These are phyloP conservation scores for Amiota communis DNA, from an alignment of 2,888 invertebrate species.

Conservation along the genomic window DNA sequence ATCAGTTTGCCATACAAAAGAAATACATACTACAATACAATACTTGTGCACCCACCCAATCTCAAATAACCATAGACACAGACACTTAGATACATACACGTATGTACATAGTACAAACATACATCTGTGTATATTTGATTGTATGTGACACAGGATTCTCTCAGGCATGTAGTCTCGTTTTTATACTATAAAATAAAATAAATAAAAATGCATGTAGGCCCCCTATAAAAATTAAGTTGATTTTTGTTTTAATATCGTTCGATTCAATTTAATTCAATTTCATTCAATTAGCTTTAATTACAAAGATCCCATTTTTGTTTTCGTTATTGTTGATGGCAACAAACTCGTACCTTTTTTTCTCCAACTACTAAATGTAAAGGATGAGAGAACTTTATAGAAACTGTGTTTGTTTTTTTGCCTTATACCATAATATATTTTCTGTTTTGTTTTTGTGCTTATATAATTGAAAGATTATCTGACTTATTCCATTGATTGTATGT, in stretches of 20 bases:
- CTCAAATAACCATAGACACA: slow-evolving; percentile 6
- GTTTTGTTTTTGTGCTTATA: too few species aligned
- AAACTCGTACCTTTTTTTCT: too few species aligned
- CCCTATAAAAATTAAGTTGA: slow-evolving; percentile 37
- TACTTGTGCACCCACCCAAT: background rate
- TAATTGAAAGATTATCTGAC: too few species aligned
- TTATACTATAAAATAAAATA: slow-evolving; percentile 32
- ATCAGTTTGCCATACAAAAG: slow-evolving; percentile 39
- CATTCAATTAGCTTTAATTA: slow-evolving; percentile 62
- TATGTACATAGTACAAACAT: background rate
- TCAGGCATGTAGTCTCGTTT: background rate
- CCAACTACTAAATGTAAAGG: too few species aligned
- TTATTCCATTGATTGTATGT: too few species aligned
- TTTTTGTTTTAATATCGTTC: slow-evolving; percentile 35
- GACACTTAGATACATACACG: slow-evolving; percentile 23
- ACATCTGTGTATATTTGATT: background rate
- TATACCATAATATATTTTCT: too few species aligned
- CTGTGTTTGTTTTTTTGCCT: too few species aligned
- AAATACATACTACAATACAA: too few species aligned
- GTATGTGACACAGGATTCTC: background rate
- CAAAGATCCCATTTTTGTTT: too few species aligned
- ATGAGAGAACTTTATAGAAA: too few species aligned
- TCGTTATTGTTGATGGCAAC: too few species aligned
- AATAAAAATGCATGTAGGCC: slow-evolving; percentile 28
- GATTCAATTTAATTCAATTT: slow-evolving; percentile 54